These are phyloP conservation scores for Rhagoletis pomonella DNA, from an alignment of 1,140 invertebrate genomes.

Conservation along the genomic window DNA sequence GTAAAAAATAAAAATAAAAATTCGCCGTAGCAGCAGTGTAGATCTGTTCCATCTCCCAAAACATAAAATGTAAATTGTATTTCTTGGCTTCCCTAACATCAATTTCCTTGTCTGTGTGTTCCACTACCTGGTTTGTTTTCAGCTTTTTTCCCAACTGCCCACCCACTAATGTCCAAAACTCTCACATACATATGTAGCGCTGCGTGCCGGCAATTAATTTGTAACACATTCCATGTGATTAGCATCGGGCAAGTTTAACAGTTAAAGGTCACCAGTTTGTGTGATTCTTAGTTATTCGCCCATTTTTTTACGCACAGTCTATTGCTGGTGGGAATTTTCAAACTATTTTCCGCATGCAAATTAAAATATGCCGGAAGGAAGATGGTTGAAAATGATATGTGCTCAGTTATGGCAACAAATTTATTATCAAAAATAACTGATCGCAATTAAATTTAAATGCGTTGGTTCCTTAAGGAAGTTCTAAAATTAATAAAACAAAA, in stretches of 20 bases:
- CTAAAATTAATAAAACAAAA: too few species aligned
- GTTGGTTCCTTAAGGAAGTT: too few species aligned
- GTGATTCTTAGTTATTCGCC: not conserved
- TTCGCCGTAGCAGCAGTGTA: not conserved
- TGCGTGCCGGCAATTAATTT: slow-evolving; percentile 22
- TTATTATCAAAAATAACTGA: slow-evolving; percentile 5
- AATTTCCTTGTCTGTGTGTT: not conserved
- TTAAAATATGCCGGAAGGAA: slow-evolving; percentile 36
- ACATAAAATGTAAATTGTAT: slow-evolving; percentile 16
- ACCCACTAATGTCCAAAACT: not conserved
- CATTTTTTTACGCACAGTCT: not conserved
- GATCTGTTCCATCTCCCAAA: not conserved
- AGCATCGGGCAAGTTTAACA: not conserved
- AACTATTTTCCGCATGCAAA: slow-evolving; percentile 33
- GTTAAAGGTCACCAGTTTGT: slow-evolving; percentile 47
- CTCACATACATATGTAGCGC: not conserved
- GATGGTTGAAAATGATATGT: slow-evolving; percentile 5
- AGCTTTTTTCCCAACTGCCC: not conserved
- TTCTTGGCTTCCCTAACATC: not conserved
- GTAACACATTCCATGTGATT: not conserved
- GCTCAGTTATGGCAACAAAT: not conserved
- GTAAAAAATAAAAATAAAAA: not conserved
- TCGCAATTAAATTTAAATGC: not conserved
- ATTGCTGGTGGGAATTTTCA: not conserved
- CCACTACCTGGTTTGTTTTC: not conserved